A percentile compares a stretch with the other conserved stretches of the same genome.
Conservation (phyloP, 92 coral and sea anemone genomes). For the Epizoanthus rinbou region DNA sequence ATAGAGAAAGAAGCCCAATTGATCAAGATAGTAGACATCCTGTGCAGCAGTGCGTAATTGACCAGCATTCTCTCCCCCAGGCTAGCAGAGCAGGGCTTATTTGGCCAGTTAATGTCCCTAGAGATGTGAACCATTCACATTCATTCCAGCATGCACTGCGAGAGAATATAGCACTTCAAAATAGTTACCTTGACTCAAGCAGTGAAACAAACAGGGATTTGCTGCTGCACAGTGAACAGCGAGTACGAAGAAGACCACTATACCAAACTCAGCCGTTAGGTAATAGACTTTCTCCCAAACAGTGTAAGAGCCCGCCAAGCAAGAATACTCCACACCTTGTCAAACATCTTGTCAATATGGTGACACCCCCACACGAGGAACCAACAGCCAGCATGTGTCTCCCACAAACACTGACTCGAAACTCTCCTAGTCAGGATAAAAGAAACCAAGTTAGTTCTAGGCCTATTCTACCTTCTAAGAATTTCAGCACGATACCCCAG, state of each 20-base stretch:
- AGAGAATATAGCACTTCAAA: background rate
- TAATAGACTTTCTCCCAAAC: background rate
- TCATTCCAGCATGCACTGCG: background rate
- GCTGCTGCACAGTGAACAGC: background rate
- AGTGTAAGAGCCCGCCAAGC: background rate
- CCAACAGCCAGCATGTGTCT: background rate
- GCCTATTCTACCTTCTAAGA: background rate
- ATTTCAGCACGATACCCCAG: background rate
- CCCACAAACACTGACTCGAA: background rate
- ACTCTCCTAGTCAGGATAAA: conserved; percentile 3
- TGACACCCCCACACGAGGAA: background rate
- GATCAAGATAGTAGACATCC: background rate
- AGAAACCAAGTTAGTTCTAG: background rate
- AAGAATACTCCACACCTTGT: background rate
- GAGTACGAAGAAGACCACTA: conserved; percentile 13
- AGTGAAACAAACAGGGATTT: background rate
- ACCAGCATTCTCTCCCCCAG: background rate
- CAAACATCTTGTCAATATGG: background rate
- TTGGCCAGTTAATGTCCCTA: conserved; percentile 14
- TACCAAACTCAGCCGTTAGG: background rate
- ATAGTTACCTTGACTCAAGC: background rate
- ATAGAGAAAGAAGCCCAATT: background rate
- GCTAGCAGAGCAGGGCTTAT: conserved; percentile 5
- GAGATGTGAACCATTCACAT: background rate
- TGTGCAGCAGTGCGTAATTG: background rate